phyloP scores from a whole-genome alignment of 2,888 invertebrate genomes.

The Stenodera caucasica region DNA sequence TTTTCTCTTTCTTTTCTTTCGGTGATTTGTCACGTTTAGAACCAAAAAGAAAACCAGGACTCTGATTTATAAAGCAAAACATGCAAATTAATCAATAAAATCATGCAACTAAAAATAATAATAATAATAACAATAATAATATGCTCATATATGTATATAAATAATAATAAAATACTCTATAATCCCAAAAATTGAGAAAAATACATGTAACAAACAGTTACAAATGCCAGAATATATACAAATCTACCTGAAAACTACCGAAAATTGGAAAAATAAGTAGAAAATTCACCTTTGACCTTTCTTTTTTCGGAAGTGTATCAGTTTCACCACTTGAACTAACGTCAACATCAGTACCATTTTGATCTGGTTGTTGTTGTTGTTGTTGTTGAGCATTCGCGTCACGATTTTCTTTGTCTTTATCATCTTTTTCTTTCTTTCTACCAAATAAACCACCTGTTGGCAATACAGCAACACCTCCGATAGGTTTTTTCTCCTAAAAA shows the following conservation, averaged over 20 bases:
- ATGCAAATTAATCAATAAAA: slow-evolving; percentile 25
- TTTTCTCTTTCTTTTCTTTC: slow-evolving; percentile 56
- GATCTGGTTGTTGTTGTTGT: slow-evolving; percentile 46
- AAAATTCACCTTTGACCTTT: slow-evolving; percentile 57
- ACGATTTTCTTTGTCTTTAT: slow-evolving; percentile 61
- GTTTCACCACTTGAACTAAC: slow-evolving; percentile 48
- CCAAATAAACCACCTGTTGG: slow-evolving; percentile 67
- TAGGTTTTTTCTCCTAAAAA: slow-evolving; percentile 66
- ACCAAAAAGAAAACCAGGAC: slow-evolving; percentile 61
- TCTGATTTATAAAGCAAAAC: slow-evolving; percentile 52
- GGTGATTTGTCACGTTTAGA: slow-evolving; percentile 54
- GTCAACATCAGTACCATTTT: slow-evolving; percentile 52
- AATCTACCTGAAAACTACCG: neutral
- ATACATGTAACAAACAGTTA: neutral
- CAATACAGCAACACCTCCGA: slow-evolving; percentile 82
- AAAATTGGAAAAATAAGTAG: neutral
- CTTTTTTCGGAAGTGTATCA: slow-evolving; percentile 55
- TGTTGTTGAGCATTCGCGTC: slow-evolving; percentile 44
- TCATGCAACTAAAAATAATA: slow-evolving; percentile 21
- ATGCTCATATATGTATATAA: neutral
- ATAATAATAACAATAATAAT: neutral
- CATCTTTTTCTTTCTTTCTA: slow-evolving; percentile 62
- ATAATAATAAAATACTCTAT: neutral
- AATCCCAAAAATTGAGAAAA: neutral
- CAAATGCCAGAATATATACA: neutral